Evolutionary conservation across 2,797 vertebrate species (phyloP), one percentile per base, ranked within the genome.

Genomic region (Chelon auratus): DNA sequence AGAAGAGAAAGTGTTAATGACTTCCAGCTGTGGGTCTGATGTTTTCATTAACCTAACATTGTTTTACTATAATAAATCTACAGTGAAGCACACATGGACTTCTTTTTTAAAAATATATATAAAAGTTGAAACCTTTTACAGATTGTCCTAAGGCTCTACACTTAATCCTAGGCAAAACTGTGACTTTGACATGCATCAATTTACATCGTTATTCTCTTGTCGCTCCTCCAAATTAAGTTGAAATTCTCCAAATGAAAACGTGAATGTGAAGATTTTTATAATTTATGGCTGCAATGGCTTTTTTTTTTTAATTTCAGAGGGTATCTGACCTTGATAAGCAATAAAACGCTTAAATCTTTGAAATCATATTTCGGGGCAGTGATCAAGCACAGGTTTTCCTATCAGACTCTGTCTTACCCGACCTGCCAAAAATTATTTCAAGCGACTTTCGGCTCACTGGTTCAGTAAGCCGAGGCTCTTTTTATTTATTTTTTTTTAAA

Each of bases 1-100:
- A 87, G 83, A 86, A 67, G 77, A 72, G 43, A 72, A 67, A 70
- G 36, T 72, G 2, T 71, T 77, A 58, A 55, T 58, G 47, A 66
- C 56, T 52, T 79, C n/a, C n/a, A 64, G 62, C 55, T 85, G 72
- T 78, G 53, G 33, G 45, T 68, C 47, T 73, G 17, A 22, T 4
- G 39, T 64, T 81, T 72, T 69, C 55, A 59, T 69, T 82, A 54
- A 72, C 17, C 1, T 79, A 54, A 74, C 72, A 54, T 62, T 9
- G 9, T 77, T 79, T 81, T 72, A 80, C 51, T 57, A 56, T 56
- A 22, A 40, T 71, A 57, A 62, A 72, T 51, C 37, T 48, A 8
- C 36, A 53, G 40, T 30, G 30, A 4, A 33, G 6, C 30, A 33
- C 40, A 48, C 53, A 69, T 12, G 2, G 24, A 59, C 12, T 60